Evolutionary conservation across 2,888 invertebrate species (phyloP), one percentile per base, ranked within the genome.

Genomic region (Trachelus tabidus): DNA sequence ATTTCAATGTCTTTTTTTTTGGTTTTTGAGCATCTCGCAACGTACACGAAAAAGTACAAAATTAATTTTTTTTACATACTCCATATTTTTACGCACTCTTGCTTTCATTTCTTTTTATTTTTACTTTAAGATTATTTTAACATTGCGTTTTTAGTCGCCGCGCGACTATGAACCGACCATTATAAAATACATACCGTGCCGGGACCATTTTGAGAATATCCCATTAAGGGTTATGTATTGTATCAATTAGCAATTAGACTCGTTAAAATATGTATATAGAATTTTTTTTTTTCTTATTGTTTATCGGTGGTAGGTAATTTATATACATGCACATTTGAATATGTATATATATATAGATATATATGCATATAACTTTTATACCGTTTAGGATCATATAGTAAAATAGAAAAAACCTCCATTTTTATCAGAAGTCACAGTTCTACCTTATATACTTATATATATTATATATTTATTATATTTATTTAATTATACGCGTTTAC

Each of bases 41-140:
- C 88, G 87, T 88, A 87, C 89, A 90, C 89, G 88, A 90, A 87
- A 90, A 90, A 88, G 90, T 90, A 90, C 85, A 91, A 91, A 91
- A 91, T 90, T 89, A 90, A 90, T 90, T 87, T 86, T 86, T 84
- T 88, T 86, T 88, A 85, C 83, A 86, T 84, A 84, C 78, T 82
- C 81, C 81, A 77, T 81, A 79, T 82, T 81, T 81, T 84, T 79
- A 80, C 80, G 85, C 85, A 84, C 6, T 40, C 40, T 40, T 15
- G 40, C 40, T 40, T 40, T 6, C 40, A 40, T 9, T 23, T 34
- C 9, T 34, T 40, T 40, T 15, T 40, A 40, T 6, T 40, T 76
- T 75, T 76, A 76, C 77, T 81, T 83, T 80, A 85, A 85, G 83
- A 86, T 85, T 85, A 85, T 75, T 81, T 83, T 80, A 79, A 82